phyloP scores from a whole-genome alignment of 2,888 invertebrate genomes.

The Archips crataeganus region DNA sequence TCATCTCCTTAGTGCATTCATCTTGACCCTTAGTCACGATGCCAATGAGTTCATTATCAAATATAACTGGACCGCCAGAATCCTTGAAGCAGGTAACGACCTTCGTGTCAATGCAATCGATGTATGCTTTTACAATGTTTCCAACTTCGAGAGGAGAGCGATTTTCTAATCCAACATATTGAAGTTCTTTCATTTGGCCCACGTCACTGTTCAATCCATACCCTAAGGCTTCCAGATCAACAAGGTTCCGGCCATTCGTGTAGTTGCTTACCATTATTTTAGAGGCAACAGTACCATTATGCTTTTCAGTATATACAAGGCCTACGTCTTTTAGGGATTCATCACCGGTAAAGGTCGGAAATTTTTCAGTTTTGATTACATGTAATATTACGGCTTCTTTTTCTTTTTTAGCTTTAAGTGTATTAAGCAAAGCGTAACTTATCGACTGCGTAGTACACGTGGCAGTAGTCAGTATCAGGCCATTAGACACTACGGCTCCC shows the following conservation, averaged over 20 bases:
- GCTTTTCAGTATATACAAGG: constrained; percentile 71
- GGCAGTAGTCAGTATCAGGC: constrained; percentile 72
- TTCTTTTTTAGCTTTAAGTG: constrained; percentile 66
- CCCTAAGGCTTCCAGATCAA: constrained; percentile 70
- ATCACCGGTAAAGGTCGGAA: constrained; percentile 64
- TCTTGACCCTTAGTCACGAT: constrained; percentile 65
- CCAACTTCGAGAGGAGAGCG: constrained; percentile 49
- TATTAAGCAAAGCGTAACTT: constrained; percentile 69
- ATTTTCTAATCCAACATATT: constrained; percentile 71
- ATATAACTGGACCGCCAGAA: constrained; percentile 71
- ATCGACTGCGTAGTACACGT: constrained; percentile 59
- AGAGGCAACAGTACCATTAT: constrained; percentile 65
- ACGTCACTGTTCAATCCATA: constrained; percentile 74
- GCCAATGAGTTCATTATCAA: constrained; percentile 71
- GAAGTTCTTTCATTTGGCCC: constrained; percentile 64
- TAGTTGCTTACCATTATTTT: constrained; percentile 69
- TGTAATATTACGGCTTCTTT: constrained; percentile 57
- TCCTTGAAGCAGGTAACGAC: constrained; percentile 75
- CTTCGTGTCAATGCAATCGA: constrained; percentile 78
- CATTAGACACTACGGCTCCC: constrained; percentile 70
- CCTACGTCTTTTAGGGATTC: constrained; percentile 69
- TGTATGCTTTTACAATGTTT: constrained; percentile 56
- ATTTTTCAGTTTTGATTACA: constrained; percentile 68
- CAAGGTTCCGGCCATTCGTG: constrained; percentile 56
- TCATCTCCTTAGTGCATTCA: constrained; percentile 69